Conservation (phyloP, 2,113 vertebrate genomes). For the Eublepharis macularius region DNA sequence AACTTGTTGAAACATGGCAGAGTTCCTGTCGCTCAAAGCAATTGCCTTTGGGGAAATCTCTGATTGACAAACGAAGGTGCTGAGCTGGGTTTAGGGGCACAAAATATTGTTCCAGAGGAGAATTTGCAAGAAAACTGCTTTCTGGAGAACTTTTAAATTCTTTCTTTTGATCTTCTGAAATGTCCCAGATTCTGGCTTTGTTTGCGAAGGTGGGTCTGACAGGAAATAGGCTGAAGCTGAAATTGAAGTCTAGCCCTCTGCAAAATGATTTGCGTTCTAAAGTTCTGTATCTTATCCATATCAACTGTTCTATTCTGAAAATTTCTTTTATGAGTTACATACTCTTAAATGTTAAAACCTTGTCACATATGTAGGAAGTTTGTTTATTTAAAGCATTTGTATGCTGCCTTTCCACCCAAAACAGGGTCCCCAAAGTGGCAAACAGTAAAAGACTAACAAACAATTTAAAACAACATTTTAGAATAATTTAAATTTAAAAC, state of each 20-base stretch:
- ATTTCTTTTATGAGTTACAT: background rate
- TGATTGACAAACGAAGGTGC: constrained; percentile 17
- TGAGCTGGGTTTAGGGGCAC: background rate
- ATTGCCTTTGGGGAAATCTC: constrained; percentile 3
- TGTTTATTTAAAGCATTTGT: too few species aligned
- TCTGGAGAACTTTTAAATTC: background rate
- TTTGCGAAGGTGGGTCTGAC: accelerated
- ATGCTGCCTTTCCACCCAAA: too few species aligned
- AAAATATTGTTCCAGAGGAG: background rate
- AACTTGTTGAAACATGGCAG: constrained; percentile 23
- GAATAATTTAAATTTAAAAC: too few species aligned
- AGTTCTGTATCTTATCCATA: background rate
- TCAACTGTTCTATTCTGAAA: too few species aligned
- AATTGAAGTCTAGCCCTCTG: background rate
- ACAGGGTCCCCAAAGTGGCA: too few species aligned
- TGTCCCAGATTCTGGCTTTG: accelerated
- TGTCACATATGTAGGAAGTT: too few species aligned
- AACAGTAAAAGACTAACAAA: too few species aligned
- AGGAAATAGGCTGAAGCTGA: background rate
- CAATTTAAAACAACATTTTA: too few species aligned
- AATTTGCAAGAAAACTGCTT: background rate
- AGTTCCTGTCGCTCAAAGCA: constrained; percentile 22
- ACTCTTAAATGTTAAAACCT: background rate
- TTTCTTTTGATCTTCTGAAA: background rate
- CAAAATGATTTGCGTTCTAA: background rate